Evolutionary conservation across 1,140 invertebrate genomes (phyloP), one percentile per base, ranked within the genome.

Genomic region (Orius laevigatus): DNA sequence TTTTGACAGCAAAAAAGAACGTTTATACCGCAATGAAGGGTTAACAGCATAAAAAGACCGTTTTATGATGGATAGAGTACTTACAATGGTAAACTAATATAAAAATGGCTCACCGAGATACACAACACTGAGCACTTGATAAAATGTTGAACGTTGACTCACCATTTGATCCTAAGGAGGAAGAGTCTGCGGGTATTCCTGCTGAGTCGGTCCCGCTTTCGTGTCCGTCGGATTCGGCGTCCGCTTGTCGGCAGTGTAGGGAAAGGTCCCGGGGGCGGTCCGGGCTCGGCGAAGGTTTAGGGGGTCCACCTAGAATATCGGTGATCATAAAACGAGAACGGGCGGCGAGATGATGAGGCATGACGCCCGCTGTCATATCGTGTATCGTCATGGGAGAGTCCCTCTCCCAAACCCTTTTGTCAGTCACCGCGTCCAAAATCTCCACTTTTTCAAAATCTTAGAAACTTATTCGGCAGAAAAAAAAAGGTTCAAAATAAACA

Each of bases 321-420:
- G 43, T 45, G 19, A 45, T 45, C 43, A 45, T 45, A 31, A 45
- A 45, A 10, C 43, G 43, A 31, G 19, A 31, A 6, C 43, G 20
- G 19, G 43, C 43, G 19, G 43, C 25, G 19, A 45, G 25, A 45
- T 45, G 43, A 45, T 45, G 43, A 31, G 43, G 43, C 43, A 45
- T 45, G 20, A 45, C 43, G 43, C 43, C 43, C n/a, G 19, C 43
- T 10, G 43, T 45, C 43, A 45, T 45, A 31, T 45, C 43, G 43
- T 45, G 43, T 45, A 45, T 45, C 32, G 43, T 45, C 43, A 45
- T 45, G 43, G 43, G 43, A 45, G 43, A 45, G 32, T 31, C 32
- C 25, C 25, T 31, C 43, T 45, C 43, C 43, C 43, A 45, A 45
- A 19, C 43, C 19, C 43, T 45, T 45, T 45, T 45, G 43, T 32